Conservation (phyloP, 2,113 vertebrate genomes). For the Brachypteracias leptosomus region DNA sequence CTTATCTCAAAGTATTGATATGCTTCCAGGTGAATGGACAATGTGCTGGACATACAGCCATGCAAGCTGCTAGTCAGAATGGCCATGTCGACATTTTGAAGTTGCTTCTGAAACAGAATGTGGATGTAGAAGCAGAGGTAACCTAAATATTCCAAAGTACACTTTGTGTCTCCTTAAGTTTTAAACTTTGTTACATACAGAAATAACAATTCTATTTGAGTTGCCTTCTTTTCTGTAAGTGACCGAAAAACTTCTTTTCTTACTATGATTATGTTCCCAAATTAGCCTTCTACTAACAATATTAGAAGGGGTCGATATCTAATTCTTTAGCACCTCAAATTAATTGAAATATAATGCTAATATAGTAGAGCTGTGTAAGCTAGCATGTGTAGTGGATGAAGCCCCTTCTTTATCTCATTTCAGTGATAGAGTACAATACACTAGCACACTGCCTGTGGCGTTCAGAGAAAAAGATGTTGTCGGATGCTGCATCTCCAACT, state of each 20-base stretch:
- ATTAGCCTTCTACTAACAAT: background rate
- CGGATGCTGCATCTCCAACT: background rate
- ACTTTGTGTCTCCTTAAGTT: background rate
- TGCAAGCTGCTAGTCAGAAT: conserved; percentile 99
- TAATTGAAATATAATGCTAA: background rate
- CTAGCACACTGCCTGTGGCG: background rate
- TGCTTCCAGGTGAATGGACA: conserved; percentile 92
- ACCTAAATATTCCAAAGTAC: background rate
- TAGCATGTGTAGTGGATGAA: background rate
- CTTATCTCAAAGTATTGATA: background rate
- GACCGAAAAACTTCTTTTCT: background rate
- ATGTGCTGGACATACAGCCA: conserved; percentile 97
- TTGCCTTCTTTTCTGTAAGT: background rate
- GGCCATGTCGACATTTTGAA: conserved; percentile 98
- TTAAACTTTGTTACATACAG: background rate
- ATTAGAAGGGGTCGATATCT: background rate
- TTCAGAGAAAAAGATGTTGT: background rate
- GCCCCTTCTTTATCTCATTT: background rate
- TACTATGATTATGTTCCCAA: background rate
- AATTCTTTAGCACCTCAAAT: background rate
- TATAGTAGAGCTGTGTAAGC: background rate
- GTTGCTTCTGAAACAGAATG: conserved; percentile 94
- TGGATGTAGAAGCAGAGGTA: conserved; percentile 99
- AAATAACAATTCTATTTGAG: background rate
- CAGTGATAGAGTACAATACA: background rate